Percentiles rank a stretch among this genome's conserved stretches.
phyloP scores from a whole-genome alignment of 2,797 vertebrate genomes.

The Saxicola maurus region DNA sequence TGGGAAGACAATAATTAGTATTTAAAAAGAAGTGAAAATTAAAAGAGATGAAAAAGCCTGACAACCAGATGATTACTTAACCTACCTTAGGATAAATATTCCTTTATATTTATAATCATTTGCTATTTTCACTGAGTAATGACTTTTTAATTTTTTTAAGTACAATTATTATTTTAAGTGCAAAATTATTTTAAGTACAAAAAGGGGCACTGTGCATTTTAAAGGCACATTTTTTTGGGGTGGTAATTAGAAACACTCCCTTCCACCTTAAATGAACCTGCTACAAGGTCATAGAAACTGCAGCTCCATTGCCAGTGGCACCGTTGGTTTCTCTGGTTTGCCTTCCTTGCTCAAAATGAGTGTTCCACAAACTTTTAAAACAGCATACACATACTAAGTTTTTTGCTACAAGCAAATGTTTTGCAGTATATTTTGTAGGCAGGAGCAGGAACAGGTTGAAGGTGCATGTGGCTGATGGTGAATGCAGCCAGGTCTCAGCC shows the following conservation, averaged over 20 bases:
- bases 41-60: neutral
- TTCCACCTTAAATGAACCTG: neutral
- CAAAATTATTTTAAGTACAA: neutral
- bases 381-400: fast-evolving
- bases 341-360: neutral
- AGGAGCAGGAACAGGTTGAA: neutral
- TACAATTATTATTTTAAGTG: neutral
- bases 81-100: neutral
- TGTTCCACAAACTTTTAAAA: neutral
- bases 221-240: neutral
- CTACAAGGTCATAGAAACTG: neutral
- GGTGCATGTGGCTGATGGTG: neutral
- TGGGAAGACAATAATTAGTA: neutral
- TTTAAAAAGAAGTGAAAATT: neutral
- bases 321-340: neutral
- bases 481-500: neutral
- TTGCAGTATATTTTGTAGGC: neutral
- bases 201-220: neutral
- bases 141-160: neutral
- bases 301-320: neutral
- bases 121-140: neutral
- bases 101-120: neutral
- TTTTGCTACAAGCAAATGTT: neutral
- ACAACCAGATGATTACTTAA: neutral
- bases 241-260: neutral